Percentiles rank a stretch among this genome's conserved stretches.
These are phyloP conservation scores for Phaonia tiefii DNA, from an alignment of 2,888 invertebrate genomes.

Conservation along the genomic window DNA sequence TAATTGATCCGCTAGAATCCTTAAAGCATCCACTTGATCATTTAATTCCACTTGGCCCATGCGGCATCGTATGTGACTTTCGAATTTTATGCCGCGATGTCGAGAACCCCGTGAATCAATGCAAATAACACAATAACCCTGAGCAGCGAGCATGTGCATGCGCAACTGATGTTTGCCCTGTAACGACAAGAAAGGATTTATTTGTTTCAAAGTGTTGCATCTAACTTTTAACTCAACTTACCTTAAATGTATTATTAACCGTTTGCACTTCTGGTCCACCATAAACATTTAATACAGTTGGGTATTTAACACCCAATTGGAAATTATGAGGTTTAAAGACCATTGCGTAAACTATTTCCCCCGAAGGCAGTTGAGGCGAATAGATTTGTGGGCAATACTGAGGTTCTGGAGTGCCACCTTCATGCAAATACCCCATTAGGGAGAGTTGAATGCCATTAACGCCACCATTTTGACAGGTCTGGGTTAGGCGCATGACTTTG, in stretches of 20 bases:
- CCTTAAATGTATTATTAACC: conserved; percentile 97
- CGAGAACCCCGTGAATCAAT: conserved; percentile 98
- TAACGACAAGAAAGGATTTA: conserved; percentile 15
- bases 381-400: conserved; percentile 88
- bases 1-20: conserved; percentile 90
- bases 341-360: conserved; percentile 90
- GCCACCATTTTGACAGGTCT: conserved; percentile 84
- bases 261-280: conserved; percentile 99
- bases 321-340: conserved; percentile 92
- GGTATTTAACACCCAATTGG: conserved; percentile 85
- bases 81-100: conserved; percentile 95
- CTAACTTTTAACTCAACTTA: conserved; percentile 74
- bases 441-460: conserved; percentile 86
- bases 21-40: conserved; percentile 97
- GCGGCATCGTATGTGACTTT: conserved; percentile 92
- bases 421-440: conserved; percentile 87
- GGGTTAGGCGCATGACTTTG: conserved; percentile 87
- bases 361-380: conserved; percentile 85
- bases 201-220: too few relatives aligned
- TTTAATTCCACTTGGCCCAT: conserved; percentile 97
- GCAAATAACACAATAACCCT: conserved; percentile 97
- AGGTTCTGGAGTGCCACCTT: conserved; percentile 83
- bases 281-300: conserved; percentile 97
- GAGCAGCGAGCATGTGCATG: conserved; percentile 96
- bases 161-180: conserved; percentile 94